These are phyloP conservation scores for Amphiprion clarkii DNA, from an alignment of 2,797 vertebrate species.

Conservation along the genomic window DNA sequence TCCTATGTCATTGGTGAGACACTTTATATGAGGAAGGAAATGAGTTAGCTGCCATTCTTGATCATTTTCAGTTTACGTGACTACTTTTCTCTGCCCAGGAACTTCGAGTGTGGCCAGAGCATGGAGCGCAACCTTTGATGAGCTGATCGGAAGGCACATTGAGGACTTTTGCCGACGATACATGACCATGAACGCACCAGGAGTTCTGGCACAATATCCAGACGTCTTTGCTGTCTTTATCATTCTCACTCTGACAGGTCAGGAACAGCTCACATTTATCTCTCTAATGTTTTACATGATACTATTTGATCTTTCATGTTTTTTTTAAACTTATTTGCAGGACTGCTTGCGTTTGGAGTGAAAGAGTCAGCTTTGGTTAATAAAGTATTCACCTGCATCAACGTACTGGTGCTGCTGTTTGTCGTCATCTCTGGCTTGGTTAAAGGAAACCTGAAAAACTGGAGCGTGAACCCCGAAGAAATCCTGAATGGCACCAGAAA, in stretches of 20 bases:
- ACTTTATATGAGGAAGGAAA: neutral
- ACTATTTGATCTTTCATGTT: neutral
- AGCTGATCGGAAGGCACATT: conserved; percentile 91
- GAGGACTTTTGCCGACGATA: conserved; percentile 84
- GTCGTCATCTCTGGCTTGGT: conserved; percentile 93
- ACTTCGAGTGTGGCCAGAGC: conserved; percentile 96
- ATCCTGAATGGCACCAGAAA: conserved; percentile 76
- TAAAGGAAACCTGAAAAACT: conserved; percentile 92
- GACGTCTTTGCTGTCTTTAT: conserved; percentile 95
- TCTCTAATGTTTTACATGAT: neutral
- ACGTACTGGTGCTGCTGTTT: conserved; percentile 92
- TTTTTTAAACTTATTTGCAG: conserved; percentile 71
- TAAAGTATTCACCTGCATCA: conserved; percentile 96
- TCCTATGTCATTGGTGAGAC: conserved; percentile 95
- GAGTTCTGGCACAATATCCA: conserved; percentile 91
- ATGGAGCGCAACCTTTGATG: conserved; percentile 95
- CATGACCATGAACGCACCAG: conserved; percentile 89
- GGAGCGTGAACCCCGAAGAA: conserved; percentile 87
- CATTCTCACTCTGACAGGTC: conserved; percentile 92
- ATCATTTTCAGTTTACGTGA: neutral
- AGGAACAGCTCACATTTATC: neutral
- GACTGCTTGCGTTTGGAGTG: conserved; percentile 92
- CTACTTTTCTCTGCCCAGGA: conserved; percentile 80
- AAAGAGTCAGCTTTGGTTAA: conserved; percentile 97
- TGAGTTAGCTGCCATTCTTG: neutral